A percentile compares a stretch with the other conserved stretches of the same genome.
These are phyloP conservation scores for Andricus quercusramuli DNA, from an alignment of 2,888 invertebrate genomes.

Conservation along the genomic window DNA sequence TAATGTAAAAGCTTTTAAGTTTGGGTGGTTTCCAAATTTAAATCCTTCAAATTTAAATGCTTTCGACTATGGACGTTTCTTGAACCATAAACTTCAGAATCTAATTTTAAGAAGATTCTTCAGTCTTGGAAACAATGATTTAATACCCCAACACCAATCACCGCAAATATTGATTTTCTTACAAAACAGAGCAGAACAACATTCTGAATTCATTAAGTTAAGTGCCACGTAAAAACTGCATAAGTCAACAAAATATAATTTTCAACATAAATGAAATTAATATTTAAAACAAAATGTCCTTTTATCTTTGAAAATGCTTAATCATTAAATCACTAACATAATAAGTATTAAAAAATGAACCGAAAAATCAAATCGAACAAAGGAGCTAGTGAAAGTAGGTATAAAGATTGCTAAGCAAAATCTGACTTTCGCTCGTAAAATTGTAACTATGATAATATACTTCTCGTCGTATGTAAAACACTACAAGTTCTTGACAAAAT, in stretches of 20 bases:
- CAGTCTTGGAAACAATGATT: no score
- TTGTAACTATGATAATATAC: background rate
- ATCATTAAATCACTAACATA: background rate
- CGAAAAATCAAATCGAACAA: background rate
- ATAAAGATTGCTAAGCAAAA: background rate
- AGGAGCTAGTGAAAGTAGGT: background rate
- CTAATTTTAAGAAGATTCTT: no score
- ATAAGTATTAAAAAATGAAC: background rate
- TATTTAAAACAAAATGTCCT: background rate
- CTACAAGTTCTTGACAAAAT: background rate
- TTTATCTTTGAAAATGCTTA: background rate
- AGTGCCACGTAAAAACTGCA: no score
- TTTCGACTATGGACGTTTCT: no score
- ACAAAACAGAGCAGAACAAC: background rate
- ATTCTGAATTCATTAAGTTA: background rate
- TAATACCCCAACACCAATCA: no score
- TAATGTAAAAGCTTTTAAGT: slow-evolving; percentile 3
- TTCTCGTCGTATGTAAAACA: background rate
- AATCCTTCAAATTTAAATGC: background rate
- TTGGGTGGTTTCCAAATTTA: background rate
- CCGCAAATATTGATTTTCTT: no score
- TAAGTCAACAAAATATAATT: background rate
- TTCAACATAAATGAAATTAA: background rate
- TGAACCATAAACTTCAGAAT: no score
- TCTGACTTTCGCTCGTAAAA: slow-evolving; percentile 1